Base-by-base conservation (phyloP, 2,113 vertebrate genomes). In the Crotalus horridus region DNA sequence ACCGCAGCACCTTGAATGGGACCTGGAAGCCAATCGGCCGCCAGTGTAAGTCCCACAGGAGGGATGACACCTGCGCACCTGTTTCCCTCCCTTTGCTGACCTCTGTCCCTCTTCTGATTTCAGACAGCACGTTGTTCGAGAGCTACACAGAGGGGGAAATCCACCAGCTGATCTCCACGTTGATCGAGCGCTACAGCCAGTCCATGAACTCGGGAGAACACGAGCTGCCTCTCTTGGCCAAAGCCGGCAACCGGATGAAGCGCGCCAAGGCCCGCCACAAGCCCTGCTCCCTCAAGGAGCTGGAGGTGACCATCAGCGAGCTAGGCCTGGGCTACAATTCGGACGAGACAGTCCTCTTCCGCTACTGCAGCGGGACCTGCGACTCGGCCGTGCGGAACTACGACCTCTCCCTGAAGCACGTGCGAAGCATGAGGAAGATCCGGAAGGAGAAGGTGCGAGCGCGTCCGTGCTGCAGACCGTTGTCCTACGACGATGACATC, bases 281-380 rank as follows among this genome's bases (percentile, higher is more conserved):
- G 92, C 98, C 98, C 6, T 98, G 98, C 20, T 96, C 97, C 92
- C 96, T 97, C 55, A 98, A 98, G 58, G 96, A 98, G 97, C 97
- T 99, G 46, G 97, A 98, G 94, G 97, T 99, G 94, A 99, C 98
- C 3, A 98, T 99, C 94, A 99, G 98, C 33, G 98, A 99, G 93
- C 97, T 99, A 94, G 99, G 98, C 59, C 97, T 99, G 59, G 98
- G 99, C 93, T 99, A 99, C 29, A 92, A 98, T 23, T 99, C 99
- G 0, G 99, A 99, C 2, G 99, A 99, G 98, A 99, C 98, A 0
- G 97, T 99, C 61, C 94, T 98, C 56, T 99, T 99, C 96, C 98
- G 98, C 90, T 99, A 99, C 98, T 99, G 99, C 98, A 98, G 98
- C 26, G 99, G 99, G 54, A 98, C 98, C 0, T 99, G 99, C 93